These are phyloP conservation scores for Petrosia ficiformis DNA, from an alignment of 37 sponge, comb jelly and placozoan genomes.

Conservation along the genomic window DNA sequence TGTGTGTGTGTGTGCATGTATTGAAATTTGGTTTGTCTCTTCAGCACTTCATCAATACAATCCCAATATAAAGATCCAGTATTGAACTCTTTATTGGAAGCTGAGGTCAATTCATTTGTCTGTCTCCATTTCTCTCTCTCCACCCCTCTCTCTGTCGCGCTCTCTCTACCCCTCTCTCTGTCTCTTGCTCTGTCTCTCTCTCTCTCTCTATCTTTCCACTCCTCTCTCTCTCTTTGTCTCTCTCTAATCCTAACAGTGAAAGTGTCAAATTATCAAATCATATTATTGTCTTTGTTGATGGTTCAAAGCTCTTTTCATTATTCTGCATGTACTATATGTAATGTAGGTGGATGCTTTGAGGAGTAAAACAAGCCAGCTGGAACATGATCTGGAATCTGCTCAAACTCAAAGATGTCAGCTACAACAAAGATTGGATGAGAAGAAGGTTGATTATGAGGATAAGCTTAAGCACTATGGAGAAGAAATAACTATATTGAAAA, in stretches of 20 bases:
- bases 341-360: slow-evolving; percentile 55
- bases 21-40: too few relatives aligned
- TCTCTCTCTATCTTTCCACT: too few relatives aligned
- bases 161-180: too few relatives aligned
- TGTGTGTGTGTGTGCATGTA: too few relatives aligned
- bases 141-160: too few relatives aligned
- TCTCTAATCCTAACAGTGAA: neutral
- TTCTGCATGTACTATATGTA: slow-evolving; percentile 40
- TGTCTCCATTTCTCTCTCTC: neutral
- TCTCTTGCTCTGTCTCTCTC: too few relatives aligned
- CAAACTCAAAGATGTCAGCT: slow-evolving; percentile 14
- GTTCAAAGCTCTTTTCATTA: too few relatives aligned
- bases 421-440: slow-evolving; percentile 27
- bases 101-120: neutral
- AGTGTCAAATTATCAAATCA: neutral
- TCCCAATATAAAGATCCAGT: too few relatives aligned
- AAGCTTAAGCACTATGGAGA: neutral
- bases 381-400: slow-evolving; percentile 23
- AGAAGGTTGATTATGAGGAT: neutral
- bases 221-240: too few relatives aligned
- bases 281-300: neutral
- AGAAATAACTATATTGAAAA: neutral
- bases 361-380: slow-evolving; percentile 21
- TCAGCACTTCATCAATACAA: too few relatives aligned
- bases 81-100: neutral